Conservation (phyloP, 23 tunicate species). For the Ciona savignyi region DNA sequence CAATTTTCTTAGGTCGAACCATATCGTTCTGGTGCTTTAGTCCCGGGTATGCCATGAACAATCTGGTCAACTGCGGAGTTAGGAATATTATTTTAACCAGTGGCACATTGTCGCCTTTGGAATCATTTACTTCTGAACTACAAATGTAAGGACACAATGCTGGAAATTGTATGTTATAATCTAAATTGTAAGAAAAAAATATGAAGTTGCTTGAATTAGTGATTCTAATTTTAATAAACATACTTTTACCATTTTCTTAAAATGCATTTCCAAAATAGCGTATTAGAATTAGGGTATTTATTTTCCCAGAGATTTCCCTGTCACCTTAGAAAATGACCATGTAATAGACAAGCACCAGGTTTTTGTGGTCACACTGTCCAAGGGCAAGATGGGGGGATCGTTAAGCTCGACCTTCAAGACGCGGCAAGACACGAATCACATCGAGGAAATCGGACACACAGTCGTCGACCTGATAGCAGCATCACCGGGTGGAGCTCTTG, state of each 20-base stretch:
- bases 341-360: conserved; percentile 88
- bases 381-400: conserved; percentile 28
- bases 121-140: conserved; percentile 54
- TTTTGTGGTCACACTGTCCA: conserved; percentile 52
- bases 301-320: conserved; percentile 48
- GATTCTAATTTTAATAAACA: not conserved
- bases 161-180: too few relatives aligned
- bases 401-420: conserved; percentile 56
- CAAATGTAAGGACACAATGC: conserved; percentile 50
- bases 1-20: conserved; percentile 35
- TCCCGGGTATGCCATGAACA: conserved; percentile 84
- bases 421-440: conserved; percentile 34
- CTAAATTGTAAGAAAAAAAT: too few relatives aligned
- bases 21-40: conserved; percentile 93
- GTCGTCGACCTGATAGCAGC: conserved; percentile 31
- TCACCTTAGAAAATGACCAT: conserved; percentile 73
- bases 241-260: not conserved
- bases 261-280: too few relatives aligned
- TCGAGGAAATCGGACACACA: conserved; percentile 54
- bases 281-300: too few relatives aligned
- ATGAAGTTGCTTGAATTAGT: not conserved
- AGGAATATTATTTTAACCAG: conserved; percentile 78
- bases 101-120: conserved; percentile 86
- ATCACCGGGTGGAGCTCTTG: conserved; percentile 88
- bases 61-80: conserved; percentile 54